Conservation (phyloP, 2,113 vertebrate genomes). For the Pyxicephalus adspersus region DNA sequence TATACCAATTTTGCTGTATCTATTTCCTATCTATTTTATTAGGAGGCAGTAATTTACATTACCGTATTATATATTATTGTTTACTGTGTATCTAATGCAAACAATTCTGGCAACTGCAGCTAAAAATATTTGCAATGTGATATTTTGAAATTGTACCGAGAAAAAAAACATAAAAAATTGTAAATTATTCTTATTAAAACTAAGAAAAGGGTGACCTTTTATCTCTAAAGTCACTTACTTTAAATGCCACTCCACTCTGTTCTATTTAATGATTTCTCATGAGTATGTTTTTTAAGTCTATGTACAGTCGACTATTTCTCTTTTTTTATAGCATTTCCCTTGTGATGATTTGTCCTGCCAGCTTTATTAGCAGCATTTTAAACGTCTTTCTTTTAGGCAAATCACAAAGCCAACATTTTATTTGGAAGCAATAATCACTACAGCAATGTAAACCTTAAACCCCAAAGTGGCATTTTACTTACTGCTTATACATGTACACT, state of each 20-base stretch:
- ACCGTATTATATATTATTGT: no score
- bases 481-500: constrained; percentile 22
- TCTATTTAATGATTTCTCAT: constrained; percentile 5
- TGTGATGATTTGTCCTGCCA: constrained; percentile 44
- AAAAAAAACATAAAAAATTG: no score
- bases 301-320: constrained; percentile 11
- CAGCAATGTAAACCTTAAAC: constrained; percentile 41
- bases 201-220: neutral
- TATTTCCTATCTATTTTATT: no score
- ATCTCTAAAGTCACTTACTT: constrained; percentile 12
- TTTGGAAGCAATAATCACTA: constrained; percentile 45
- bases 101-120: no score
- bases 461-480: constrained; percentile 37
- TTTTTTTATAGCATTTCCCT: constrained; percentile 11
- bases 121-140: no score
- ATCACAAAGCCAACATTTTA: constrained; percentile 27
- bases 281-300: constrained; percentile 4
- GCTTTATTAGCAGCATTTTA: constrained; percentile 32
- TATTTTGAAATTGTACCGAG: no score
- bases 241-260: neutral
- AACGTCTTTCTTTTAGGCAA: constrained; percentile 41
- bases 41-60: no score
- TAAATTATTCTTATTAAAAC: neutral
- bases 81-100: no score
- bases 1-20: no score